phyloP scores from a whole-genome alignment of 2,113 vertebrate genomes.

The Eclectus roratus region DNA sequence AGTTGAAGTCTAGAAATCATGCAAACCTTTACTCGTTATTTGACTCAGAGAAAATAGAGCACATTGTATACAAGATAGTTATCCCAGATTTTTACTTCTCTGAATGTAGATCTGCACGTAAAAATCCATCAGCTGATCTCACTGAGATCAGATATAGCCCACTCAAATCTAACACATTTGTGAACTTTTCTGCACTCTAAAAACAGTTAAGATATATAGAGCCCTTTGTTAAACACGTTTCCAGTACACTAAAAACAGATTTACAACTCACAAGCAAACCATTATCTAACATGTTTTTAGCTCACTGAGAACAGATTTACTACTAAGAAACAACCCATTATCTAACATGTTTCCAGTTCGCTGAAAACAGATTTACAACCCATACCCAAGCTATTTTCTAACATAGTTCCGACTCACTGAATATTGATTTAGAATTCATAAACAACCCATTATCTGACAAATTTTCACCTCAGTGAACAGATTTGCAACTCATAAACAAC shows the following conservation, averaged over 20 bases:
- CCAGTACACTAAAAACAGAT: slow-evolving; percentile 70
- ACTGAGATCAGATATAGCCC: slow-evolving; percentile 28
- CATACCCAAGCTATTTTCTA: slow-evolving; percentile 78
- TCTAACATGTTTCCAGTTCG: slow-evolving; percentile 79
- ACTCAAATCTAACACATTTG: neutral
- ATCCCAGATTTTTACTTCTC: neutral
- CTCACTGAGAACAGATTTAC: slow-evolving; percentile 79
- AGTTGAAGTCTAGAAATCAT: neutral
- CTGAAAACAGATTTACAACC: slow-evolving; percentile 82
- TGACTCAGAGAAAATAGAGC: neutral
- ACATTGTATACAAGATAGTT: neutral
- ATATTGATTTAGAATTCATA: slow-evolving; percentile 84
- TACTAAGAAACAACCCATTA: slow-evolving; percentile 73
- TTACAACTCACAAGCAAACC: slow-evolving; percentile 69
- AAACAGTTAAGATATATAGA: slow-evolving; percentile 48
- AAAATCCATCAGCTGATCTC: slow-evolving; percentile 5
- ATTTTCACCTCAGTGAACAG: slow-evolving; percentile 76
- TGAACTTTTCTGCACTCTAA: neutral
- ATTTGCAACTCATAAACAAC: slow-evolving; percentile 73
- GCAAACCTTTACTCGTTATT: neutral
- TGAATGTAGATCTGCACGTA: neutral
- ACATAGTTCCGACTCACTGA: slow-evolving; percentile 79
- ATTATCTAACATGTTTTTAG: slow-evolving; percentile 72
- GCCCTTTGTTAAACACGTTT: slow-evolving; percentile 62
- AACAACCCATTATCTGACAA: slow-evolving; percentile 81